A percentile compares a stretch with the other conserved stretches of the same genome.
These are phyloP conservation scores for Sus cebifrons DNA, from an alignment of 2,797 vertebrate genomes.

Conservation along the genomic window DNA sequence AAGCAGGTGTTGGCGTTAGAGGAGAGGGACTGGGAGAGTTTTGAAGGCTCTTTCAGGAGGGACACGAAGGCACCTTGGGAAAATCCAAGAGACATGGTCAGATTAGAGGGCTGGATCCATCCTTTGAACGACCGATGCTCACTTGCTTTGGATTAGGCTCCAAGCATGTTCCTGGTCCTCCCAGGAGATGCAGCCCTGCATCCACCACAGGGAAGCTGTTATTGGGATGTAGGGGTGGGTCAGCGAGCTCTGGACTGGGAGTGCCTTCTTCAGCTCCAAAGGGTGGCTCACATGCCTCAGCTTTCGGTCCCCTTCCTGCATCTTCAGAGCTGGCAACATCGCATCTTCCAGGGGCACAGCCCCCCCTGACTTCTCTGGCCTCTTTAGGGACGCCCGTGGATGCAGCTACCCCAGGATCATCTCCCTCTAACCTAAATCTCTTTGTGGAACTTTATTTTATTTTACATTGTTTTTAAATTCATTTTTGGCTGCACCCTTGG, in stretches of 20 bases:
- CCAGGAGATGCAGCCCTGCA: background rate
- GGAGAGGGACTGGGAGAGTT: background rate
- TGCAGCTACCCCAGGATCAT: background rate
- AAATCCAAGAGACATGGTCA: background rate
- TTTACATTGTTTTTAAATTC: too few species aligned
- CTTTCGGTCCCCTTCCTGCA: rapidly evolving
- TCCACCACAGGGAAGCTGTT: too few species aligned
- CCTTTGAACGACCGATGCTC: background rate
- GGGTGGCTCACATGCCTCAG: background rate
- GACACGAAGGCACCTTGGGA: too few species aligned
- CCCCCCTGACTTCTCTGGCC: background rate
- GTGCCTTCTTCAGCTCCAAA: background rate
- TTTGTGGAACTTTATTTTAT: too few species aligned
- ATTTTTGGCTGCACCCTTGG: too few species aligned
- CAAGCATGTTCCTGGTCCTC: background rate
- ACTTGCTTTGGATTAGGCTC: background rate
- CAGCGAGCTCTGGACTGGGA: background rate
- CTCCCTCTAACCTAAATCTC: too few species aligned
- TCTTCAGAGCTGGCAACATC: background rate
- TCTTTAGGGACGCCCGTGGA: background rate
- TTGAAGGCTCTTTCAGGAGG: background rate
- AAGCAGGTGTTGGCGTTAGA: background rate
- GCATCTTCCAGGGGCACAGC: rapidly evolving
- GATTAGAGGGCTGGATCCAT: background rate
- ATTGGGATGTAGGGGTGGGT: too few species aligned